Conservation (phyloP, 2,113 vertebrate species). For the Athene noctua region DNA sequence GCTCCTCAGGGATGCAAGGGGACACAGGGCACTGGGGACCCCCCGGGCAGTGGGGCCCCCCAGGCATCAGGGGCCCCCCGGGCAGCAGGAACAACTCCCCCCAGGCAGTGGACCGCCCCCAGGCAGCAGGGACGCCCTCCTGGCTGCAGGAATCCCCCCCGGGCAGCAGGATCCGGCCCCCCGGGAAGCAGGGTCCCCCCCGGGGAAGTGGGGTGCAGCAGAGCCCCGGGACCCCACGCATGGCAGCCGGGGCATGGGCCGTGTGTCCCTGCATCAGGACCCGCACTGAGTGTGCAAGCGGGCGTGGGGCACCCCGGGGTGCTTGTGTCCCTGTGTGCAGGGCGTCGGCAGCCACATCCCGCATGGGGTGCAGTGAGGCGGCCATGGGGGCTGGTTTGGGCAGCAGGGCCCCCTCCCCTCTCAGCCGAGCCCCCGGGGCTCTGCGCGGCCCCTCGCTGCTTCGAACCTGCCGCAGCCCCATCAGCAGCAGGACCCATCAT, state of each 20-base stretch:
- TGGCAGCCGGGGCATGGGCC: rapidly evolving
- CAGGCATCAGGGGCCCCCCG: too few species aligned
- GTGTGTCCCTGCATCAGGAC: background rate
- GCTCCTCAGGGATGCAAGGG: background rate
- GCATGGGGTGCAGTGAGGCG: background rate
- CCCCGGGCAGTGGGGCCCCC: too few species aligned
- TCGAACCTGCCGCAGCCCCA: rapidly evolving
- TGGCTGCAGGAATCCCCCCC: too few species aligned
- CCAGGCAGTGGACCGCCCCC: too few species aligned
- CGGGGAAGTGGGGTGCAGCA: background rate
- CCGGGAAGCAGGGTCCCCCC: too few species aligned
- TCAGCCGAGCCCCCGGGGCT: background rate
- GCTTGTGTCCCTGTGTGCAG: rapidly evolving
- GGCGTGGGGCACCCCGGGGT: background rate
- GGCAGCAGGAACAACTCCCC: too few species aligned
- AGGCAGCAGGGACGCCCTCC: too few species aligned
- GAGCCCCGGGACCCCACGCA: background rate
- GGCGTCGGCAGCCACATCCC: background rate
- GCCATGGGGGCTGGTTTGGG: background rate
- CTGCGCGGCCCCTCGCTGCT: background rate
- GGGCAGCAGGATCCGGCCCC: too few species aligned
- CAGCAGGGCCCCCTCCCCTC: background rate
- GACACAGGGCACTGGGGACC: background rate
- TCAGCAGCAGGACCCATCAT: rapidly evolving
- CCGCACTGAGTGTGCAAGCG: rapidly evolving